A percentile compares a stretch with the other conserved stretches of the same genome.
These are phyloP conservation scores for Sebastes goodei DNA, from an alignment of 2,797 vertebrate genomes.

Conservation along the genomic window DNA sequence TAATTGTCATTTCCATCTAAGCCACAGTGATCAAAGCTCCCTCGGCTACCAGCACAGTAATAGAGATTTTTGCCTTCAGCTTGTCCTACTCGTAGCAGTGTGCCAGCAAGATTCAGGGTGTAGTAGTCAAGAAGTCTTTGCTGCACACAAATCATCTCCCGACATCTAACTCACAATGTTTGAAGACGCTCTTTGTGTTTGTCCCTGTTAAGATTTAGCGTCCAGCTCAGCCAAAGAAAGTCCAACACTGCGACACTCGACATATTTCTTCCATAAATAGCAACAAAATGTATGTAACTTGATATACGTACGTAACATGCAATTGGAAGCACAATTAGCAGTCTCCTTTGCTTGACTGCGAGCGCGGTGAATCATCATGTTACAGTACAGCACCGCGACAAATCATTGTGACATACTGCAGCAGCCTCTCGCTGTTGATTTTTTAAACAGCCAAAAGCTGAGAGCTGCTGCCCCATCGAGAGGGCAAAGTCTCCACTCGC, in stretches of 20 bases:
- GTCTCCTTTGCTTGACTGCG: constrained; percentile 23
- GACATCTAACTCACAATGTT: constrained; percentile 11
- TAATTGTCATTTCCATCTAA: constrained; percentile 81
- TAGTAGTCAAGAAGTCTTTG: constrained; percentile 47
- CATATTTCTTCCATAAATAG: not conserved
- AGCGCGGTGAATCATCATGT: constrained; percentile 57
- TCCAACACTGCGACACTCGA: not conserved
- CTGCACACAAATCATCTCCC: constrained; percentile 21
- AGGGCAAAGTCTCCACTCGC: not conserved
- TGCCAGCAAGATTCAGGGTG: constrained; percentile 56
- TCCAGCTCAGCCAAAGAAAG: not conserved
- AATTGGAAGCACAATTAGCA: constrained; percentile 47
- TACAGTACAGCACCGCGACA: constrained; percentile 33
- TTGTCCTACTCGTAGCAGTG: constrained; percentile 53
- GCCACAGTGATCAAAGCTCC: constrained; percentile 79
- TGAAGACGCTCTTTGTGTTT: constrained; percentile 43
- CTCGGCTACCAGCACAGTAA: constrained; percentile 69
- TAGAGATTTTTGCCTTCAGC: constrained; percentile 68
- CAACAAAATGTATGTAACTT: constrained; percentile 3
- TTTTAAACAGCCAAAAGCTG: constrained; percentile 35
- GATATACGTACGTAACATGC: constrained; percentile 2
- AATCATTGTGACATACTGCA: constrained; percentile 61
- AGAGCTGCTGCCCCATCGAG: constrained; percentile 12
- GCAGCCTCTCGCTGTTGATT: constrained; percentile 28
- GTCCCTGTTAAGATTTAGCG: constrained; percentile 16